Evolutionary conservation across 2,113 vertebrate genomes (phyloP).

Genomic region (Pimephales promelas): DNA sequence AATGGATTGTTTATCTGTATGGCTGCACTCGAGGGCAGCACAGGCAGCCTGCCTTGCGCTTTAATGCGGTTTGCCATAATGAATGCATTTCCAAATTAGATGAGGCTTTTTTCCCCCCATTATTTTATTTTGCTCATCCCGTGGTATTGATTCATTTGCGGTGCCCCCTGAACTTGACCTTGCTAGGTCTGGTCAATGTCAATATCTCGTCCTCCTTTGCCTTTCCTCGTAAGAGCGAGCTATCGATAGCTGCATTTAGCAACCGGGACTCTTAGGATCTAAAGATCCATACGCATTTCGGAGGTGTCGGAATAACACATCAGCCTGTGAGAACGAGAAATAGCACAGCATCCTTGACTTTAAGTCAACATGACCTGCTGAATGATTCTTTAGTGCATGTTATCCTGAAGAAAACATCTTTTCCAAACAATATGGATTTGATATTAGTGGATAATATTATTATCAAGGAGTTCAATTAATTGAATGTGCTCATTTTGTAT

Average conservation of each 20-base stretch:
- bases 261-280: conserved; percentile 48
- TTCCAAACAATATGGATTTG: not conserved
- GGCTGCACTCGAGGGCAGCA: conserved; percentile 47
- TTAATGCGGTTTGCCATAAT: conserved; percentile 61
- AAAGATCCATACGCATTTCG: conserved; percentile 45
- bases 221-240: conserved; percentile 45
- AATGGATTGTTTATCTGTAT: conserved; percentile 59
- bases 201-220: conserved; percentile 54
- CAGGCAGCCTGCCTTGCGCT: conserved; percentile 49
- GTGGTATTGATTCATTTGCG: conserved; percentile 56
- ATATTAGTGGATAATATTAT: not conserved
- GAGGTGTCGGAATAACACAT: conserved; percentile 26
- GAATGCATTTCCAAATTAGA: conserved; percentile 68
- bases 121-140: conserved; percentile 57
- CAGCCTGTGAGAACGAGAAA: conserved; percentile 26
- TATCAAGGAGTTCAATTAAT: not conserved
- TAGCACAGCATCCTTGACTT: not conserved
- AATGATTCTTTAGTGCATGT: not conserved
- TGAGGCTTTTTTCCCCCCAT: conserved; percentile 54
- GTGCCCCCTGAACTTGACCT: conserved; percentile 66
- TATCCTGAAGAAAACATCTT: not conserved
- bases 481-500: not conserved
- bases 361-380: not conserved
- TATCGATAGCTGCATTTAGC: conserved; percentile 58
- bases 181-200: conserved; percentile 59